A percentile compares a stretch with the other conserved stretches of the same genome.
Evolutionary conservation across 1,140 invertebrate species (phyloP).

Genomic region (Calycopis cecrops): DNA sequence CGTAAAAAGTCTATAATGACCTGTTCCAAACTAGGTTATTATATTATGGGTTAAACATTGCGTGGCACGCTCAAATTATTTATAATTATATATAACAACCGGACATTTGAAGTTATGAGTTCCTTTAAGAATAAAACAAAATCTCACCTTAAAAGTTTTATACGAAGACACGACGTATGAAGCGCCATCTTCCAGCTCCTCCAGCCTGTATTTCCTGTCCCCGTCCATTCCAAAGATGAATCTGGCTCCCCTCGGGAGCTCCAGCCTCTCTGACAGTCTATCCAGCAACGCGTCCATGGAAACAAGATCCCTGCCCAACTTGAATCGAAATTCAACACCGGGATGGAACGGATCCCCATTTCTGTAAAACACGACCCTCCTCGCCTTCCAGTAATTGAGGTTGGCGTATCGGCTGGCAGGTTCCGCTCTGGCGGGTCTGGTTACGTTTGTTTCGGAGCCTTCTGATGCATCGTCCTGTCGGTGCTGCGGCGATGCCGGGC

Average conservation of each 20-base stretch:
- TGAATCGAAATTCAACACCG: constrained; percentile 91
- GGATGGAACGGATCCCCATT: constrained; percentile 96
- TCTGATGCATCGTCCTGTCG: constrained; percentile 58
- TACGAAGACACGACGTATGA: constrained; percentile 94
- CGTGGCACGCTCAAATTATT: constrained; percentile 1
- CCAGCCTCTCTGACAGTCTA: constrained; percentile 87
- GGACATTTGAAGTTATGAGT: not conserved
- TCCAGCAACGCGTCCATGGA: constrained; percentile 90
- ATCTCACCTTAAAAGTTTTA: constrained; percentile 89
- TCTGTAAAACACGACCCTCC: constrained; percentile 91
- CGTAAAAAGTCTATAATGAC: not conserved
- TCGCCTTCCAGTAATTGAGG: constrained; percentile 89
- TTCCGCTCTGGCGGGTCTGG: constrained; percentile 44
- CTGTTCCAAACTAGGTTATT: not conserved
- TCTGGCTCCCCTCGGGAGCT: constrained; percentile 87
- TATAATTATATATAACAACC: not conserved
- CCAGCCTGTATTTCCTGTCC: constrained; percentile 86
- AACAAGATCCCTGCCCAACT: constrained; percentile 90
- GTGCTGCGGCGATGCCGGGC: constrained; percentile 62
- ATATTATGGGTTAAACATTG: not conserved
- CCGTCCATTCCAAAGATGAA: constrained; percentile 95
- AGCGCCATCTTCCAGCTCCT: constrained; percentile 92
- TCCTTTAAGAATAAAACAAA: not conserved
- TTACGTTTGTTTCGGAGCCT: constrained; percentile 53
- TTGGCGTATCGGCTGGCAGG: constrained; percentile 83